Evolutionary conservation across 2,113 vertebrate genomes (phyloP), one percentile per base, ranked within the genome.

Genomic region (Hydrochoerus hydrochaeris): DNA sequence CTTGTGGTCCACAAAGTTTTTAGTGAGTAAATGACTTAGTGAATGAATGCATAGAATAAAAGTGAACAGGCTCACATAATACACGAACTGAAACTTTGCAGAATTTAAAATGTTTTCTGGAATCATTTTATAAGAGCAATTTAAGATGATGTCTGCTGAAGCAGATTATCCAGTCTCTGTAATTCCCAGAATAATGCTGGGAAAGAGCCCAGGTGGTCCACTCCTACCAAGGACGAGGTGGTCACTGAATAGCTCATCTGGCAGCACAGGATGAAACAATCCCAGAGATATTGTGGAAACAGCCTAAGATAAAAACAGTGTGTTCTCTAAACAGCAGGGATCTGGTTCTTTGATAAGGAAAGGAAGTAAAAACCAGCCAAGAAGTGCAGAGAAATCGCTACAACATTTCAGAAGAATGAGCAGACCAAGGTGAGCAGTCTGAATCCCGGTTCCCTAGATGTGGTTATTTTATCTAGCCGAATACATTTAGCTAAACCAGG

Each of bases 251-350:
- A 58, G 9, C 9, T 69, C 91, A 80, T 24, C 4, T 24, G 41
- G 49, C 80, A 91, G n/a, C 52, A 92, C 85, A 73, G 65, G 44
- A 32, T 90, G 82, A 87, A 95, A 69, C 3, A 80, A 82, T 94
- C 24, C 49, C 89, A 69, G 90, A 90, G 65, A 67, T 96, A 71
- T 82, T 95, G 77, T 92, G 95, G 90, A 58, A 95, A 97, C 87
- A 97, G 96, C 38, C 24, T 1, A 49, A 95, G 81, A 97, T 96
- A 93, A 95, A 98, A 87, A 62, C 38, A 85, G 6, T 17, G 10
- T 81, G 63, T 95, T 69, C 63, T 85, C 81, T 96, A 88, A 97
- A 97, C 96, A 97, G 38, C 91, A 95, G 35, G 5, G 49, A n/a
- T 63, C 81, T 96, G 85, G 81, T 84, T 91, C 57, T 95, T 95